Evolutionary conservation across 1,140 invertebrate species (phyloP).

Genomic region (Leptonema lineaticorne): DNA sequence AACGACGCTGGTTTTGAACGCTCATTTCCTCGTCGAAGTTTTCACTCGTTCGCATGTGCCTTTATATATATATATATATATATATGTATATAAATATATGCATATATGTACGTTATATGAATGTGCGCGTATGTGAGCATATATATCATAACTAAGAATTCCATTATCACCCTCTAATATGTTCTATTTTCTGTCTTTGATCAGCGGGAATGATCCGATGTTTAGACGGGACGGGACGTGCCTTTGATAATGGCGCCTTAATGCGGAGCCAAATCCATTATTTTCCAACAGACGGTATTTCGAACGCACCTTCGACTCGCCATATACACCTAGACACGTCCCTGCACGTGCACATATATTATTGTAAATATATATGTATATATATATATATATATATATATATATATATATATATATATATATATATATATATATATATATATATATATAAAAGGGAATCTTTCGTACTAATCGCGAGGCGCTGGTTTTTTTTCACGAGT

Average conservation of each 20-base stretch:
- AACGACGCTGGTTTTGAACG: too few relatives aligned
- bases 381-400: too few relatives aligned
- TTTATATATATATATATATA: background rate
- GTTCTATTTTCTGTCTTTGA: constrained; percentile 21
- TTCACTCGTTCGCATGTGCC: background rate
- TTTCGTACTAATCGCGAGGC: too few relatives aligned
- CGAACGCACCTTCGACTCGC: too few relatives aligned
- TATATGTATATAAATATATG: background rate
- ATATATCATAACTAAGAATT: constrained; percentile 27
- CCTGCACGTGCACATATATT: too few relatives aligned
- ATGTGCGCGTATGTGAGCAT: background rate
- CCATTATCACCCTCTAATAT: constrained; percentile 27
- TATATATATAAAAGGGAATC: too few relatives aligned
- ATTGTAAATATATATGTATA: too few relatives aligned
- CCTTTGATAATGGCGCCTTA: constrained; percentile 32
- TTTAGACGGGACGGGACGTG: constrained; percentile 10
- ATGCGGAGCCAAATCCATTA: constrained; percentile 22
- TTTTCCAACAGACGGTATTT: background rate
- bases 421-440: too few relatives aligned
- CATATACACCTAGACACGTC: too few relatives aligned
- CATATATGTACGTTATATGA: background rate
- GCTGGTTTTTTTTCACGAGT: too few relatives aligned
- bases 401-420: too few relatives aligned
- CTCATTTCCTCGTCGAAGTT: too few relatives aligned
- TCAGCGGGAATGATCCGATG: constrained; percentile 25